These are phyloP conservation scores for Mellilla xanthometata DNA, from an alignment of 2,888 invertebrate species.

Conservation along the genomic window DNA sequence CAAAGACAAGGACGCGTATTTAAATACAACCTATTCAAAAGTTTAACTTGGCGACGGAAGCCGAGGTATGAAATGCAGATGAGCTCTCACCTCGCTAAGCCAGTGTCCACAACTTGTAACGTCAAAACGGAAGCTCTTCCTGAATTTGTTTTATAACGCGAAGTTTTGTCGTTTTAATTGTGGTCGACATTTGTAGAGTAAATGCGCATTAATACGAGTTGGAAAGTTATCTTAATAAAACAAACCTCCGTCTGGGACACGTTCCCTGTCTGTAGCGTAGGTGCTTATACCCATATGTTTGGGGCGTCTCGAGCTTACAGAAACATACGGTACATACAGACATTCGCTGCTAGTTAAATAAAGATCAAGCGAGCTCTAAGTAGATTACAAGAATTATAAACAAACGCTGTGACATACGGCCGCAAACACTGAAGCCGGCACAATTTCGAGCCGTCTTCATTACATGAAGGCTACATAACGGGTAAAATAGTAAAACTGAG, in stretches of 20 bases:
- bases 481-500: constrained; percentile 7
- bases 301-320: no score
- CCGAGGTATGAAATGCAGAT: constrained; percentile 22
- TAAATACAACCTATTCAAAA: constrained; percentile 14
- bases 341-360: constrained; percentile 9
- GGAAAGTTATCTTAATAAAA: constrained; percentile 64
- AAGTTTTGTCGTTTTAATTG: constrained; percentile 44
- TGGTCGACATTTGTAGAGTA: constrained; percentile 44
- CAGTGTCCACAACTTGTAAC: constrained; percentile 23
- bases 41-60: constrained; percentile 3
- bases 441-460: background rate
- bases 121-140: constrained; percentile 28
- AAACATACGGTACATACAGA: background rate
- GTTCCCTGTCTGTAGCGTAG: no score
- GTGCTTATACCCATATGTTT: no score
- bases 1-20: background rate
- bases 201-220: constrained; percentile 47
- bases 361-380: background rate
- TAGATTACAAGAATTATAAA: constrained; percentile 8
- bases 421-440: background rate
- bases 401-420: constrained; percentile 2
- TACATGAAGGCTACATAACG: constrained; percentile 6
- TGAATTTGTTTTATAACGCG: constrained; percentile 38
- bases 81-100: constrained; percentile 20
- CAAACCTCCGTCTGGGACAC: constrained; percentile 40